Conservation (phyloP, 2,797 vertebrate genomes). For the Cyprinella venusta region DNA sequence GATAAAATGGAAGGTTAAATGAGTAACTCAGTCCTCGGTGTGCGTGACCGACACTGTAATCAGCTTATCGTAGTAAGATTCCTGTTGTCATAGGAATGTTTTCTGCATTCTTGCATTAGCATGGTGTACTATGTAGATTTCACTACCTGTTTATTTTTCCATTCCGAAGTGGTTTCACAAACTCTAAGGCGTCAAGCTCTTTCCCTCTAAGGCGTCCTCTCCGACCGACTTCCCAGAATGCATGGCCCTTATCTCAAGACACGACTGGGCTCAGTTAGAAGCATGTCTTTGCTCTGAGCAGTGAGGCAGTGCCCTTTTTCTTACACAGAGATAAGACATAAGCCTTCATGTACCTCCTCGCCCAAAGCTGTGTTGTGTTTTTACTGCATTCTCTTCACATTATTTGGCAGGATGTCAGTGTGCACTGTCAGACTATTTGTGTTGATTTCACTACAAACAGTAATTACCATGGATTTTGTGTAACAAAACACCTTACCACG, state of each 20-base stretch:
- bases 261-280: neutral
- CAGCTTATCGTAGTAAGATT: slow-evolving; percentile 30
- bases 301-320: neutral
- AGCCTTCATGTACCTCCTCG: neutral
- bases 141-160: neutral
- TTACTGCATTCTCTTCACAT: neutral
- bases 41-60: slow-evolving; percentile 18
- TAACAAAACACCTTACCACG: neutral
- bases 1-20: neutral
- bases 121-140: neutral
- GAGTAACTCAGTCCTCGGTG: neutral
- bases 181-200: no score
- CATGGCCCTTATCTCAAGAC: slow-evolving; percentile 28
- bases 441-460: neutral
- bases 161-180: neutral
- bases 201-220: neutral
- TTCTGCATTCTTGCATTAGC: neutral
- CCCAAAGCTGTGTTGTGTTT: slow-evolving; percentile 15
- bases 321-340: slow-evolving; percentile 19
- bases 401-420: neutral
- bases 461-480: neutral
- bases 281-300: slow-evolving; percentile 4
- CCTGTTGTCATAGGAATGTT: slow-evolving; percentile 6
- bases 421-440: neutral
- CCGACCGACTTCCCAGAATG: slow-evolving; percentile 14